Base-by-base conservation (phyloP, 2,888 invertebrate genomes). In the Aquatica leii region DNA sequence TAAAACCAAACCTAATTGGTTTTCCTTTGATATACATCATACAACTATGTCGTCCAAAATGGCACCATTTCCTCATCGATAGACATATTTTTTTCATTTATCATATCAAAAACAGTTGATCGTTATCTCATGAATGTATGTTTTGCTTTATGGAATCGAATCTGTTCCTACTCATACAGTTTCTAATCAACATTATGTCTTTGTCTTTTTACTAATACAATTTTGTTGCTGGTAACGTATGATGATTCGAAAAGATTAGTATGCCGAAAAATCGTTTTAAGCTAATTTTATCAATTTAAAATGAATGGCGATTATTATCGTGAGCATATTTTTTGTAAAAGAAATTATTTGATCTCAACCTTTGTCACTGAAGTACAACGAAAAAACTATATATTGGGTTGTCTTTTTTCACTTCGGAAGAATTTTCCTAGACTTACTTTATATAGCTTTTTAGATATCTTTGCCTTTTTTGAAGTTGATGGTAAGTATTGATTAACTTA, bases 1-100 rank as follows among this genome's bases (percentile, higher is more conserved):
- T 74, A 40, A 68, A 73, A 1, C 74, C 73, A 59, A 75, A 74
- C 1, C 74, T 64, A 1, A 74, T 70, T 18, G 73, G 74, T 43
- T 75, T 73, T 17, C 68, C 70, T 63, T 69, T 70, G 12, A 76
- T 72, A 49, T 71, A 75, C 71, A 72, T 73, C 61, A 74, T 74
- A 31, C 65, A 65, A 11, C 73, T 71, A 59, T 73, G 73, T 20
- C 57, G 34, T 14, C 71, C 72, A 67, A 72, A 74, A 35, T 35
- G 41, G 53, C 2, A 55, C 55, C 55, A 55, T 55, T 17, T 55
- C 24, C 31, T 75, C 71, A 65, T 74, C 73, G 20, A 73, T 71
- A 1, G 72, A 73, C 34, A 75, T 59, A 41, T 71, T 73, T 73
- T 40, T 67, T 61, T 60, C 71, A 72, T 65, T 71, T 71, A 64